phyloP scores from a whole-genome alignment of 2,888 invertebrate species.

The Habrosyne pyritoides region DNA sequence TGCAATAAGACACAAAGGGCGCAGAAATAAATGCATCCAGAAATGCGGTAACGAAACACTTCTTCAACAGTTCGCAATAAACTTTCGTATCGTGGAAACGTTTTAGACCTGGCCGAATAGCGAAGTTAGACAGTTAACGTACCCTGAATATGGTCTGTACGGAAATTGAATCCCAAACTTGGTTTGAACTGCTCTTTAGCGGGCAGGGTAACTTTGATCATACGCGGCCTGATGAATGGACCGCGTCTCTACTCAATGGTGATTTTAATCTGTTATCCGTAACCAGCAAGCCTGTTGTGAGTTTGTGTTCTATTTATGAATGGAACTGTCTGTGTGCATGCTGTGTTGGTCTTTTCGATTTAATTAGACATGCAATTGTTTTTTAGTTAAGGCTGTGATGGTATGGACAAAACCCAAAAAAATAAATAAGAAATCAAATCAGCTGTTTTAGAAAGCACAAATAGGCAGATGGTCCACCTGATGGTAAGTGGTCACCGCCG shows the following conservation, averaged over 20 bases:
- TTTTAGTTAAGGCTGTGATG: too few species aligned
- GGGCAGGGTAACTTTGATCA: conserved; percentile 8
- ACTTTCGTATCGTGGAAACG: conserved; percentile 16
- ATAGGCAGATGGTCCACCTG: too few species aligned
- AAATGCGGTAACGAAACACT: conserved; percentile 11
- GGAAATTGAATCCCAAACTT: conserved; percentile 62
- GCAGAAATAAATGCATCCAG: conserved; percentile 13
- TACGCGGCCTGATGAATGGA: conserved; percentile 6
- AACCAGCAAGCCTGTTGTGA: neutral
- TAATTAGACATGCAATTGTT: too few species aligned
- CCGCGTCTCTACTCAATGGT: neutral
- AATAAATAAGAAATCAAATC: too few species aligned
- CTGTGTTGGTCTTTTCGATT: neutral
- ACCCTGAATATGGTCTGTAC: conserved; percentile 44
- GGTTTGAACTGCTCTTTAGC: conserved; percentile 22
- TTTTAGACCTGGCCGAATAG: conserved; percentile 25
- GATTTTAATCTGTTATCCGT: neutral
- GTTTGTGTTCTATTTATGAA: neutral
- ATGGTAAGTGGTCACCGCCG: too few species aligned
- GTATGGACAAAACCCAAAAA: too few species aligned
- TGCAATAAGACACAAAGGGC: neutral
- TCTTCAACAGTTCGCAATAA: conserved; percentile 9
- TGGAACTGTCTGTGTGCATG: neutral
- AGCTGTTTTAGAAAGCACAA: too few species aligned
- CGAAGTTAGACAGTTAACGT: conserved; percentile 53